These are phyloP conservation scores for Eulithis testata DNA, from an alignment of 2,888 invertebrate genomes.

Conservation along the genomic window DNA sequence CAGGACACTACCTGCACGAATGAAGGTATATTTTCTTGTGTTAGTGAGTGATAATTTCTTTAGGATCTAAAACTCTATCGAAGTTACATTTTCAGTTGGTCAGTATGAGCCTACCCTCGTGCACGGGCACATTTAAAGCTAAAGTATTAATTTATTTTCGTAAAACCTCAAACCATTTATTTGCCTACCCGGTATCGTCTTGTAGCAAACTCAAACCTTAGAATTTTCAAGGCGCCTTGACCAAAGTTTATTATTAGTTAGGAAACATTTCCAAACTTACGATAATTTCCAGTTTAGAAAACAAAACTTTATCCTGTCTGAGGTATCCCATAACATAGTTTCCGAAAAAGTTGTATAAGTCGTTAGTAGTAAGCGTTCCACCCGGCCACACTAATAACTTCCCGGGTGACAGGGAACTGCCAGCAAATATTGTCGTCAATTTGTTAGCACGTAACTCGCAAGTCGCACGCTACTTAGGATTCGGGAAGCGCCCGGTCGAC, in stretches of 20 bases:
- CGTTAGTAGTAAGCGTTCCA: constrained; percentile 40
- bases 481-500: constrained; percentile 63
- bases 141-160: no score
- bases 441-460: constrained; percentile 69
- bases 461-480: constrained; percentile 71
- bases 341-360: constrained; percentile 40
- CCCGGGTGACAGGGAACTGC: constrained; percentile 69
- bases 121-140: no score
- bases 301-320: constrained; percentile 23
- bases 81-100: no score
- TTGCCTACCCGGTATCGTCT: not conserved
- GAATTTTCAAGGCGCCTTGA: not conserved
- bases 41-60: no score
- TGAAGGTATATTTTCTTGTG: no score
- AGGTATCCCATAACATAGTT: constrained; percentile 26
- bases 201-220: not conserved
- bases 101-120: no score
- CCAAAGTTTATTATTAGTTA: constrained; percentile 5
- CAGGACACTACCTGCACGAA: no score
- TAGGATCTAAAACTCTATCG: no score
- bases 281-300: constrained; percentile 19
- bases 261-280: constrained; percentile 10
- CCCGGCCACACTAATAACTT: constrained; percentile 66
- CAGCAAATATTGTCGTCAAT: constrained; percentile 80
- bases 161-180: no score